phyloP scores from a whole-genome alignment of 2,888 invertebrate species.

The Caenorhabditis zanzibari region DNA sequence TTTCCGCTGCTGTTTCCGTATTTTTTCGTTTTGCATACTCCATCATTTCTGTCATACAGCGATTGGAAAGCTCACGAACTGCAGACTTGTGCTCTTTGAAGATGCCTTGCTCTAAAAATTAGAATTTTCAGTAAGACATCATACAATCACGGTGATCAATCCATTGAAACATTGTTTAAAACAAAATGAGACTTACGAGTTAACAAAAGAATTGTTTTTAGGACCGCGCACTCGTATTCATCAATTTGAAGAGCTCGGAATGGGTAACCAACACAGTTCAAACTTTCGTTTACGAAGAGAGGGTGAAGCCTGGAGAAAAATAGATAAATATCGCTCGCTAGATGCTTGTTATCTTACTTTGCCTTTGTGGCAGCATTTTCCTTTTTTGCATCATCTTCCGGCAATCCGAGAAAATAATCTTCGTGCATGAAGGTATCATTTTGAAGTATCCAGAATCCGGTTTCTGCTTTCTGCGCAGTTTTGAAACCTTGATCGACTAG shows the following conservation, averaged over 20 bases:
- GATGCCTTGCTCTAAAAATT: constrained; percentile 64
- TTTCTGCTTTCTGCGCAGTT: constrained; percentile 59
- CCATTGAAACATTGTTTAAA: no score
- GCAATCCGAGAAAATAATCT: constrained; percentile 70
- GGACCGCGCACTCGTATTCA: constrained; percentile 67
- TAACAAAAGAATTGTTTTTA: constrained; percentile 69
- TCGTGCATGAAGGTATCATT: constrained; percentile 73
- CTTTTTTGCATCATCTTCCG: constrained; percentile 59
- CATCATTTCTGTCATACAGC: constrained; percentile 65
- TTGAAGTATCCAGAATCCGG: constrained; percentile 71
- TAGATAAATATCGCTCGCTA: neutral
- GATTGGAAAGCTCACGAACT: constrained; percentile 38
- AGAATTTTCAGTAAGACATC: neutral
- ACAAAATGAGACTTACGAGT: constrained; percentile 53
- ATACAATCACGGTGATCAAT: no score
- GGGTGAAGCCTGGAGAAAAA: constrained; percentile 67
- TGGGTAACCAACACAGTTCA: constrained; percentile 67
- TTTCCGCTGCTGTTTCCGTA: constrained; percentile 62
- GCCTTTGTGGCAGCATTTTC: constrained; percentile 66
- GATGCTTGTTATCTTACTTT: constrained; percentile 57
- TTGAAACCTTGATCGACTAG: constrained; percentile 74
- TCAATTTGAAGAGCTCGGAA: constrained; percentile 63
- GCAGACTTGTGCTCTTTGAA: constrained; percentile 43
- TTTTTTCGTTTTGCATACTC: constrained; percentile 55
- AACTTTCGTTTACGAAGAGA: constrained; percentile 65